Evolutionary conservation across 2,888 invertebrate genomes (phyloP).

Genomic region (Anarsia innoxiella): DNA sequence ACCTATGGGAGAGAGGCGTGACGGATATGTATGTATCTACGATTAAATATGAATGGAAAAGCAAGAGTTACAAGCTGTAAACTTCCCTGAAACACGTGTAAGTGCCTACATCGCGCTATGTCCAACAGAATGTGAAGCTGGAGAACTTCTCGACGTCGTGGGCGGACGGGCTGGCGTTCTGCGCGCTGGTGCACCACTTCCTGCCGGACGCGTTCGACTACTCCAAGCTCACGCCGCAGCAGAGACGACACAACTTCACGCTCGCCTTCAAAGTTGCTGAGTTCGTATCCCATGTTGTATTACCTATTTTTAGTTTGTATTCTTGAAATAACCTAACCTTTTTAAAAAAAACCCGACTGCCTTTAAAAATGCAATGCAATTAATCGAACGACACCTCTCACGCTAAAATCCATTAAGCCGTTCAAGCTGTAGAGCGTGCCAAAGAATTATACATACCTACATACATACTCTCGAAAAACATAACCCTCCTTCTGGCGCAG

Average conservation of each 20-base stretch:
- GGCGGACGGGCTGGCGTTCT: constrained; percentile 99
- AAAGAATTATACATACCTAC: too few relatives aligned
- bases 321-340: too few relatives aligned
- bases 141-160: constrained; percentile 99
- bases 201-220: constrained; percentile 98
- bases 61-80: not conserved
- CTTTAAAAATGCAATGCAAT: too few relatives aligned
- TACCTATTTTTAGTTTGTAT: not conserved
- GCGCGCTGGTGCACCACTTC: constrained; percentile 98
- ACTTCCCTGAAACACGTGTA: not conserved
- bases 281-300: constrained; percentile 87
- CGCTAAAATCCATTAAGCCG: too few relatives aligned
- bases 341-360: too few relatives aligned
- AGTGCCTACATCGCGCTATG: not conserved
- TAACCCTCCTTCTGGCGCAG: too few relatives aligned
- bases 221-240: constrained; percentile 88
- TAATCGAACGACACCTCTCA: too few relatives aligned
- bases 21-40: too few relatives aligned
- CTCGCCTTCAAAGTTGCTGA: constrained; percentile 98
- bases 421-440: too few relatives aligned
- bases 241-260: constrained; percentile 95
- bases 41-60: too few relatives aligned
- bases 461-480: too few relatives aligned
- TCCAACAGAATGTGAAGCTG: constrained; percentile 92
- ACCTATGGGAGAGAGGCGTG: too few relatives aligned